Percentiles rank a stretch among this genome's conserved stretches.
phyloP scores from a whole-genome alignment of 1,140 invertebrate species.

The Tetramorium parvispinum region DNA sequence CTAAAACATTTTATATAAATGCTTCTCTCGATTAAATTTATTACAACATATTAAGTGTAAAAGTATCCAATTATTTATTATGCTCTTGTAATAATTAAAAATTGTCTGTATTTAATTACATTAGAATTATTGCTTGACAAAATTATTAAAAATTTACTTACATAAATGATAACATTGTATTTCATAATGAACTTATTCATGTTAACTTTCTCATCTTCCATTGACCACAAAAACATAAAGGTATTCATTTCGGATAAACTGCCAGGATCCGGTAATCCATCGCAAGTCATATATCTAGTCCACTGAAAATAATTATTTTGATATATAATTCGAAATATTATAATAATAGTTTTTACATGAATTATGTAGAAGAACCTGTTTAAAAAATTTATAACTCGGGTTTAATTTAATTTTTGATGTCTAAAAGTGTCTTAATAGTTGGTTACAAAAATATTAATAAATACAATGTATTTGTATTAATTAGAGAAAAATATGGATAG shows the following conservation, averaged over 20 bases:
- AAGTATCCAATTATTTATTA: background rate
- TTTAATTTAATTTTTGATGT: background rate
- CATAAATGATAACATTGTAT: constrained; percentile 77
- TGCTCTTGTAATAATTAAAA: background rate
- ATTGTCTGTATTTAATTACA: background rate
- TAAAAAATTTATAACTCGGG: background rate
- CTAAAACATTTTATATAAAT: background rate
- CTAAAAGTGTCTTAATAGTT: background rate
- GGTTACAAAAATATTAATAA: background rate
- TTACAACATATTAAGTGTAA: background rate
- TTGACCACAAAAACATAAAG: constrained; percentile 88
- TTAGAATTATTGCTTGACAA: background rate
- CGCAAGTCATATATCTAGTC: constrained; percentile 88
- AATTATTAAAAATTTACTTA: constrained; percentile 66
- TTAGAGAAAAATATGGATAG: background rate
- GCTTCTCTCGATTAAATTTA: background rate
- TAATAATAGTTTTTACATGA: background rate
- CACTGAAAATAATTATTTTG: constrained; percentile 84
- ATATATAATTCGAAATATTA: background rate
- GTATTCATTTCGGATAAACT: constrained; percentile 87
- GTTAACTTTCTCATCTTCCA: constrained; percentile 83
- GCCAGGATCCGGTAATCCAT: constrained; percentile 88
- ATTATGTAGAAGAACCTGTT: background rate
- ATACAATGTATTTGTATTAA: background rate
- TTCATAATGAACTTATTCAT: constrained; percentile 80